Conservation (phyloP, 2,113 vertebrate species). For the Macaca nemestrina region DNA sequence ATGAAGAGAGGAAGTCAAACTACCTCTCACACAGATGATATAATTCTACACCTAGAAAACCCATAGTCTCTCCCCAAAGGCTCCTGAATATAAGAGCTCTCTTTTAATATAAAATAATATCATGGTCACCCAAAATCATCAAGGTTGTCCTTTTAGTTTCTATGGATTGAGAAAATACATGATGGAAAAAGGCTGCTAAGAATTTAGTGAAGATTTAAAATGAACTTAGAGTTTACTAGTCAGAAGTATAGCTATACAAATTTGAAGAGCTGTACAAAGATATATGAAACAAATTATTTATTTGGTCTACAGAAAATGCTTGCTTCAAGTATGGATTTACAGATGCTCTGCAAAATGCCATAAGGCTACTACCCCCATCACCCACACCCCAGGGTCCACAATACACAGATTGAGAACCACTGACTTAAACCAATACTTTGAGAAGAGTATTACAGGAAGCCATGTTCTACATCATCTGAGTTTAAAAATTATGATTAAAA, state of each 20-base stretch:
- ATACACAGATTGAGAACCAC: background rate
- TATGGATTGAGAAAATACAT: background rate
- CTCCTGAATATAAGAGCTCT: background rate
- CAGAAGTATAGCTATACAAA: background rate
- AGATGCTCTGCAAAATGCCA: background rate
- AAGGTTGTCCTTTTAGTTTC: background rate
- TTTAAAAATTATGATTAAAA: constrained; percentile 2
- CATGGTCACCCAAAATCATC: background rate
- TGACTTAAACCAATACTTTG: background rate
- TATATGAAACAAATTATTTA: background rate
- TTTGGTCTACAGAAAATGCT: constrained; percentile 6
- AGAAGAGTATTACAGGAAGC: background rate
- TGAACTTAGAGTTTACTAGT: background rate
- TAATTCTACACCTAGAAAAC: no score
- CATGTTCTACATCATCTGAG: background rate
- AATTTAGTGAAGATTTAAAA: background rate
- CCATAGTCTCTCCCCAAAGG: no score
- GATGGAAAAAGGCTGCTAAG: background rate
- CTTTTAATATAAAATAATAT: background rate
- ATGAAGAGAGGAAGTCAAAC: no score
- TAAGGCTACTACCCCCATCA: background rate
- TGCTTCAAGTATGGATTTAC: background rate
- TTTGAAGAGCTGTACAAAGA: background rate
- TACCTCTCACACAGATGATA: no score
- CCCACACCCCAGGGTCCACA: background rate